Conservation (phyloP, 2,888 invertebrate genomes). For the Brassicogethes aeneus region DNA sequence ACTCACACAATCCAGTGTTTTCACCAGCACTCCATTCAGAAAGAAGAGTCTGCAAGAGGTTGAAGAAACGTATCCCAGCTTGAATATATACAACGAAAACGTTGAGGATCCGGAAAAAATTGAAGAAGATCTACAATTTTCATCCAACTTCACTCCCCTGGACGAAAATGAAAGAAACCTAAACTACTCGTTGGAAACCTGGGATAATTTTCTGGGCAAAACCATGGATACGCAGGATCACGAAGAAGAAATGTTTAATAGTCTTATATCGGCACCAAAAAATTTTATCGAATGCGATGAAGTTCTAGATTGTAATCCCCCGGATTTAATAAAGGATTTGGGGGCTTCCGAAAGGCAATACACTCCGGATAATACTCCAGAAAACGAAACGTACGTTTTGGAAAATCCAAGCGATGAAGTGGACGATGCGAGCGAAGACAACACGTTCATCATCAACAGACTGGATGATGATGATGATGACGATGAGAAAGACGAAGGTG, state of each 20-base stretch:
- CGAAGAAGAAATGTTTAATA: slow-evolving; percentile 27
- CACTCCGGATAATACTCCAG: background rate
- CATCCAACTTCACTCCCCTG: slow-evolving; percentile 9
- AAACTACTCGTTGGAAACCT: slow-evolving; percentile 39
- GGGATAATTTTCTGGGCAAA: slow-evolving; percentile 39
- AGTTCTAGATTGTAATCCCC: background rate
- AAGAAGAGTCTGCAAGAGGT: slow-evolving; percentile 16
- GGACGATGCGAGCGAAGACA: slow-evolving; percentile 5
- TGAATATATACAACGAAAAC: slow-evolving; percentile 19
- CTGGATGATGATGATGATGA: slow-evolving; percentile 7
- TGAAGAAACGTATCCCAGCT: slow-evolving; percentile 17
- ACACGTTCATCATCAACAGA: slow-evolving; percentile 9
- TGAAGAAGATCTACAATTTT: slow-evolving; percentile 31
- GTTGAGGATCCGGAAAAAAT: slow-evolving; percentile 13
- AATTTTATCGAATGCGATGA: slow-evolving; percentile 28
- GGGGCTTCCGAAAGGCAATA: background rate
- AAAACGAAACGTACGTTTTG: slow-evolving; percentile 10
- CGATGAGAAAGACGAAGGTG: slow-evolving; percentile 6
- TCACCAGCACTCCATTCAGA: slow-evolving; percentile 27
- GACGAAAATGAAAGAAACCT: slow-evolving; percentile 15
- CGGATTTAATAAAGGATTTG: slow-evolving; percentile 1
- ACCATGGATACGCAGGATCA: slow-evolving; percentile 31
- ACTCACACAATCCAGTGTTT: slow-evolving; percentile 28
- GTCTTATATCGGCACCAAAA: slow-evolving; percentile 32
- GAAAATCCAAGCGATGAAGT: slow-evolving; percentile 7